Base-by-base conservation (phyloP, 2,888 invertebrate species). In the Drosophila birchii region DNA sequence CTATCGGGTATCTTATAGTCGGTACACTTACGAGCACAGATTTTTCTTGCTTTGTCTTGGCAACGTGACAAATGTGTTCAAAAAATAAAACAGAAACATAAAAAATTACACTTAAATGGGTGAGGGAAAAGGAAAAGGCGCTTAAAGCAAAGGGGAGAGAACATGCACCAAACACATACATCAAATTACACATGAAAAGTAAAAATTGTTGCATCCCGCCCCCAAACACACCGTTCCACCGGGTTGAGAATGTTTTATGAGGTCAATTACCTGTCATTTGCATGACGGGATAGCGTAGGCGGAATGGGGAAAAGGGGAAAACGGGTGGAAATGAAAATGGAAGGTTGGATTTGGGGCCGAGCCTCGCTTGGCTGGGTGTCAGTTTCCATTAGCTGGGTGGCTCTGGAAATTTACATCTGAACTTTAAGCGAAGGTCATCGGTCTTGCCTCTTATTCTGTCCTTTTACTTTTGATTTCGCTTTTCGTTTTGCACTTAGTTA, bases 181-280 rank as follows among this genome's bases (percentile, higher is more conserved):
- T 81, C 74, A 78, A 78, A 82, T 80, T 82, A 80, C 76, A 82
- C 77, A 76, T 82, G 89, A 72, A 80, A 89, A 85, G 86, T 77
- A 86, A 82, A 86, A 86, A 86, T 88, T 86, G 89, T 87, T 86
- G 85, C 89, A 83, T 82, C 55, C 69, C 70, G 62, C 56, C 63
- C 69, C 43, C 56, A 39, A 8, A 16, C 44, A 60, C 64, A 54
- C 57, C 43, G 9, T 32, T 26, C 51, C 66, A 70, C 41, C 75
- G 41, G 41, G 70, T 29, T 34, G 47, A 49, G 68, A 58, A 71
- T 68, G 64, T 75, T 79, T 88, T 86, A 81, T 86, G 83, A 78
- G 86, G 86, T 86, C 86, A 86, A 86, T 86, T 86, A 86, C 86
- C 89, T 86, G 89, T 86, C 89, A 84, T 88, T 84, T 84, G 82